Conservation (phyloP, 2,113 vertebrate species). For the Lamprologus callipterus region DNA sequence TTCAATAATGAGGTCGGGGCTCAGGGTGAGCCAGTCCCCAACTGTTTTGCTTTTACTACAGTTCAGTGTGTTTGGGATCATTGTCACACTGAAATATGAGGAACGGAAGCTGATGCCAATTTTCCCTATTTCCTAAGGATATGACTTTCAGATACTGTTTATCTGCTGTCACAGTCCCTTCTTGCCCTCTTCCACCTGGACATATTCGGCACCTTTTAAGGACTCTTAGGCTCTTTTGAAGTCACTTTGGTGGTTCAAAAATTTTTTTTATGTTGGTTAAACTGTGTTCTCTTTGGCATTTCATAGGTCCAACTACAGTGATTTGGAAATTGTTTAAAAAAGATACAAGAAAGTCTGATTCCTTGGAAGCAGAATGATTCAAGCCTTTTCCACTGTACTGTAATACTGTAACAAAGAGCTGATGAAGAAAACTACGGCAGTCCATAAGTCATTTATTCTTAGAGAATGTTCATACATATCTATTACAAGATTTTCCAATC, state of each 20-base stretch:
- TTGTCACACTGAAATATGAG: not conserved
- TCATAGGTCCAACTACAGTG: not conserved
- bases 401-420: not conserved
- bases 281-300: not conserved
- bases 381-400: not conserved
- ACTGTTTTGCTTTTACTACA: not conserved
- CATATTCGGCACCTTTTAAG: rapidly evolving
- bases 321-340: not conserved
- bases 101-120: not conserved
- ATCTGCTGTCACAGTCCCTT: not conserved
- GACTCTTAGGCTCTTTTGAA: not conserved
- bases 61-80: not conserved
- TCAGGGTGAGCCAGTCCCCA: not conserved
- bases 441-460: not conserved
- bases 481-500: not conserved
- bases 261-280: not conserved
- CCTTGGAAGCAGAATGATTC: not conserved
- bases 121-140: not conserved
- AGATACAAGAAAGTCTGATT: not conserved
- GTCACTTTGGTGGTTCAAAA: not conserved
- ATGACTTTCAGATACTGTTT: not conserved
- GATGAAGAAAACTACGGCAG: not conserved
- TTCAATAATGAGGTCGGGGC: not conserved
- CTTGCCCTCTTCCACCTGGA: not conserved
- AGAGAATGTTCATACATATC: not conserved